These are phyloP conservation scores for Pollenia amentaria DNA, from an alignment of 2,888 invertebrate genomes.

Conservation along the genomic window DNA sequence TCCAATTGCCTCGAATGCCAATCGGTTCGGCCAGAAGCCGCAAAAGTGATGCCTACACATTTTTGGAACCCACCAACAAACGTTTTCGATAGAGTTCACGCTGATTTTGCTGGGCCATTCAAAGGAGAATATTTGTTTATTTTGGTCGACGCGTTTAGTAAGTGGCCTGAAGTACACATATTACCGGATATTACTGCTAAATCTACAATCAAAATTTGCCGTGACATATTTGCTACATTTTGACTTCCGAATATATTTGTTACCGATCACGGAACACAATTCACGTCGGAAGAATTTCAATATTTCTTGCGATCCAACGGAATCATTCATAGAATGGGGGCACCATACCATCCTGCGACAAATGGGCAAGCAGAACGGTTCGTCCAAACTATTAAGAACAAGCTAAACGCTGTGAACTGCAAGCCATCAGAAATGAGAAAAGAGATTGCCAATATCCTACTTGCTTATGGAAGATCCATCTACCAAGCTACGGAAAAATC, in stretches of 20 bases:
- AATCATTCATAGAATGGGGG: conserved; percentile 60
- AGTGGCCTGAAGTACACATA: conserved; percentile 76
- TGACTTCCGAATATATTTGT: conserved; percentile 64
- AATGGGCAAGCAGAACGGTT: too few relatives aligned
- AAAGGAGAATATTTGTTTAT: conserved; percentile 35
- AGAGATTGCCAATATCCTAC: conserved; percentile 48
- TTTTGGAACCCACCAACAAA: conserved; percentile 45
- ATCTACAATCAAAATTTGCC: conserved; percentile 64
- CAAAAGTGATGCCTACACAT: conserved; percentile 43
- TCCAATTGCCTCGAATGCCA: conserved; percentile 69
- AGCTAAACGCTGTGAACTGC: conserved; percentile 29
- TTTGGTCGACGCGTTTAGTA: conserved; percentile 71
- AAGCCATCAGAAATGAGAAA: conserved; percentile 33
- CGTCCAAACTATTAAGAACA: conserved; percentile 34
- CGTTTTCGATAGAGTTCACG: conserved; percentile 74
- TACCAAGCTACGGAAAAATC: conserved; percentile 34
- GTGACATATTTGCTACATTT: conserved; percentile 68
- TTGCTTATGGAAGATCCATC: conserved; percentile 35
- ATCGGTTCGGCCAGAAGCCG: conserved; percentile 32
- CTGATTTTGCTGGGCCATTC: conserved; percentile 65
- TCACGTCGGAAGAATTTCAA: conserved; percentile 65
- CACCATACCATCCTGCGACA: conserved; percentile 69
- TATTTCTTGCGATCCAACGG: conserved; percentile 60
- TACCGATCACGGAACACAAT: conserved; percentile 69
- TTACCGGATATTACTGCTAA: conserved; percentile 68